Base-by-base conservation (phyloP, 1,140 invertebrate species). In the Pectinophora gossypiella region DNA sequence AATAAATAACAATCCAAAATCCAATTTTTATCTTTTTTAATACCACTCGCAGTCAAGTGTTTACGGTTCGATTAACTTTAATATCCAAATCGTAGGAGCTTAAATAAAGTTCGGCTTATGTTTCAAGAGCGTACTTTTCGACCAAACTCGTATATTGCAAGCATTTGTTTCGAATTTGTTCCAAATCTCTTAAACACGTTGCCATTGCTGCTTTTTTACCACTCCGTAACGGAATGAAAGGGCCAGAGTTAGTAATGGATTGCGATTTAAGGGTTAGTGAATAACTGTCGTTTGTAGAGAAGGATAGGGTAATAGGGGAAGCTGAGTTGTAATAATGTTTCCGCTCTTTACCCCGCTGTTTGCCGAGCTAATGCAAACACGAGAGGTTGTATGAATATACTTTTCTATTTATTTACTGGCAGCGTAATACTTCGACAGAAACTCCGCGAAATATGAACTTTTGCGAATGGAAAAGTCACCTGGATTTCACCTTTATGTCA, bases 311-410 rank as follows among this genome's bases (percentile, higher is more conserved):
- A 18, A 64, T 74, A 57, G 13, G 38, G 53, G 49, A 2, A 47
- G 50, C 54, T 60, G 63, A 70, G 63, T 66, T 71, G 68, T 77
- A 76, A 76, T 80, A 74, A 71, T 61, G 68, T 76, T 80, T 77
- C 71, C 74, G 74, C 74, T 76, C 63, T 76, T 76, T 74, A 70
- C 67, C 68, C 64, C 57, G 59, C 65, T 71, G 64, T 73, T 76
- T 74, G 66, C 70, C 49, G 51, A 70, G 63, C 63, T 67, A 72
- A 71, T 68, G 68, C 67, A 74, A 74, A 73, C 68, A 69, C 43
- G 64, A 67, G 62, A 63, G 68, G 62, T 64, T 74, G 68, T 68
- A 68, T 53, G 58, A 49, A 54, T 46, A 64, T 48, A 60, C 50
- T 61, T 63, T 64, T 63, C 57, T 67, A 56, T 62, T 62, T 69